Conservation (phyloP, 2,888 invertebrate genomes). For the Noctua janthina region DNA sequence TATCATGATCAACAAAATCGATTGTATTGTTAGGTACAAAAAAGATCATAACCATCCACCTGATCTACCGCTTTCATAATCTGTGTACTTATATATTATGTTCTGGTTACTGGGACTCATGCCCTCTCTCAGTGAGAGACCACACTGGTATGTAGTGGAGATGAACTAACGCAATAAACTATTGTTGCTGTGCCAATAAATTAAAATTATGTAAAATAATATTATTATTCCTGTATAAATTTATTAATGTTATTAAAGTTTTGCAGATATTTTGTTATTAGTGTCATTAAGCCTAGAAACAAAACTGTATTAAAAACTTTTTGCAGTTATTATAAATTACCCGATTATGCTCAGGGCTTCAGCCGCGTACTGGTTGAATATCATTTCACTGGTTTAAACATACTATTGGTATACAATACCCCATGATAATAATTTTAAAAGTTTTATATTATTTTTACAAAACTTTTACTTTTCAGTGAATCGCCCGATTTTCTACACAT, state of each 20-base stretch:
- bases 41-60: conserved; percentile 29
- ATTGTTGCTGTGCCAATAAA: not conserved
- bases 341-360: not conserved
- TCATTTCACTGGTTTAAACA: no score
- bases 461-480: conserved; percentile 68
- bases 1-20: no score
- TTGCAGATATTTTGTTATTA: not conserved
- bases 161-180: no score
- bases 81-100: not conserved
- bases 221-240: not conserved
- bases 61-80: not conserved
- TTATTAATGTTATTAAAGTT: not conserved
- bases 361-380: no score
- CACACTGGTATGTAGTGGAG: not conserved
- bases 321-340: not conserved
- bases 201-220: not conserved
- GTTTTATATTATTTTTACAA: no score
- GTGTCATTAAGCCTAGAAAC: not conserved
- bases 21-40: conserved; percentile 19
- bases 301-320: not conserved
- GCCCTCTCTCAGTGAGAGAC: not conserved
- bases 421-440: no score
- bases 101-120: not conserved
- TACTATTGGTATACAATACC: no score
- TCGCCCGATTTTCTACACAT: conserved; percentile 83